Evolutionary conservation across 53 echinoderm and acorn worm species (phyloP).

Genomic region (Crossaster papposus): DNA sequence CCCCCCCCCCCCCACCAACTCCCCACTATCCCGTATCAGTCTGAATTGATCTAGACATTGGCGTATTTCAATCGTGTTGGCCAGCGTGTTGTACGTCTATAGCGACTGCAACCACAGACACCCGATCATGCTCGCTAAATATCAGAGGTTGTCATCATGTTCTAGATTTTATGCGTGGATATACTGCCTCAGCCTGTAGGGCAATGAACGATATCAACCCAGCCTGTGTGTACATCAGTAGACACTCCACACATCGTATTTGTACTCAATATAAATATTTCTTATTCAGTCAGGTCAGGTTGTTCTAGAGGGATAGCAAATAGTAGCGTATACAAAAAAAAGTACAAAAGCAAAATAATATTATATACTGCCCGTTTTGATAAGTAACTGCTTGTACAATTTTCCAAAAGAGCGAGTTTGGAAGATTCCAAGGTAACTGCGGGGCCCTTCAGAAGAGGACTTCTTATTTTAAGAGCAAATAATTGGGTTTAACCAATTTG

Average conservation of each 20-base stretch:
- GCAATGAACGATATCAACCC: slow-evolving; percentile 39
- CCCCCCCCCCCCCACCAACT: neutral
- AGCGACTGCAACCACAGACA: slow-evolving; percentile 7
- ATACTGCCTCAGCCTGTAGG: slow-evolving; percentile 33
- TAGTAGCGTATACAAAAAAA: too few relatives aligned
- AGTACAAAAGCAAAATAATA: too few relatives aligned
- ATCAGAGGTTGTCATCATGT: slow-evolving; percentile 57
- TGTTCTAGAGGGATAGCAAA: too few relatives aligned
- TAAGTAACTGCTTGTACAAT: too few relatives aligned
- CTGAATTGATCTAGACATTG: neutral
- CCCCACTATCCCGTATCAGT: neutral
- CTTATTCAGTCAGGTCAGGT: neutral
- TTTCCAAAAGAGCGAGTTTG: too few relatives aligned
- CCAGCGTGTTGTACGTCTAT: neutral
- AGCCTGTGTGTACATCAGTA: slow-evolving; percentile 23
- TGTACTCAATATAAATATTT: neutral
- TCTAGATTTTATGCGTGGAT: slow-evolving; percentile 56
- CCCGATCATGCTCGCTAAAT: slow-evolving; percentile 57
- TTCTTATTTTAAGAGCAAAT: too few relatives aligned
- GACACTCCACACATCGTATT: neutral
- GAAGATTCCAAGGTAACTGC: too few relatives aligned
- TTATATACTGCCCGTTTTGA: too few relatives aligned
- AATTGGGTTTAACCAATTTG: too few relatives aligned
- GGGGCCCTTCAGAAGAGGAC: too few relatives aligned
- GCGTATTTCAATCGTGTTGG: neutral